These are phyloP conservation scores for Zaprionus ornatus DNA, from an alignment of 1,140 invertebrate species.

Conservation along the genomic window DNA sequence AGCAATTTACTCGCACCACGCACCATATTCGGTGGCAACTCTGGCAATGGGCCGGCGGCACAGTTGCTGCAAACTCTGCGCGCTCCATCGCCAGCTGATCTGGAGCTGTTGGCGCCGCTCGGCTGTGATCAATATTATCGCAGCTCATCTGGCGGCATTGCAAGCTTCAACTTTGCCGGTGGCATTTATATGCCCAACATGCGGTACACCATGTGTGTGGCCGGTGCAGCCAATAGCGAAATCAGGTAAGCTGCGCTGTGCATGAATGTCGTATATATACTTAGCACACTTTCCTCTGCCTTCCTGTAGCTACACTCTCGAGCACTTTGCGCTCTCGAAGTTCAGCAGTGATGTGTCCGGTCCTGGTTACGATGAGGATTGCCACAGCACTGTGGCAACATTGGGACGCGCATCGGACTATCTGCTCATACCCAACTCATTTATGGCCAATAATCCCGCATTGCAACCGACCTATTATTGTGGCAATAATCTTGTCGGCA, in stretches of 20 bases:
- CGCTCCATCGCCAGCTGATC: constrained; percentile 39
- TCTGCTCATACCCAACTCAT: constrained; percentile 60
- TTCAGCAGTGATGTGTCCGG: constrained; percentile 33
- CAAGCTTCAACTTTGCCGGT: constrained; percentile 65
- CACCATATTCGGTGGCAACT: constrained; percentile 56
- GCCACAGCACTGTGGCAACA: constrained; percentile 65
- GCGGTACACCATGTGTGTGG: constrained; percentile 62
- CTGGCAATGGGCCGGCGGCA: constrained; percentile 47
- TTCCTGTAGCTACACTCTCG: constrained; percentile 52
- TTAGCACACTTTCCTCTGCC: neutral
- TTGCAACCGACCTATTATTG: constrained; percentile 72
- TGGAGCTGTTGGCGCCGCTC: constrained; percentile 57
- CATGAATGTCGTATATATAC: neutral
- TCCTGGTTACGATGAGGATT: constrained; percentile 62
- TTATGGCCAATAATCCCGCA: constrained; percentile 39
- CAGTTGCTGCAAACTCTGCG: constrained; percentile 52
- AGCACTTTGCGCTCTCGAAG: constrained; percentile 65
- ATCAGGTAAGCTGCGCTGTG: constrained; percentile 51
- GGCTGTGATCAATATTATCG: constrained; percentile 69
- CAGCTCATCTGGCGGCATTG: constrained; percentile 49
- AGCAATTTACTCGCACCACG: constrained; percentile 53
- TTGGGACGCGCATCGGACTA: constrained; percentile 60
- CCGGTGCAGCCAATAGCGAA: constrained; percentile 46
- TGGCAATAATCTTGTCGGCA: constrained; percentile 50
- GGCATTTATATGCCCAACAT: constrained; percentile 65